Base-by-base conservation (phyloP, 2,888 invertebrate species). In the Epinotia brunnichana region DNA sequence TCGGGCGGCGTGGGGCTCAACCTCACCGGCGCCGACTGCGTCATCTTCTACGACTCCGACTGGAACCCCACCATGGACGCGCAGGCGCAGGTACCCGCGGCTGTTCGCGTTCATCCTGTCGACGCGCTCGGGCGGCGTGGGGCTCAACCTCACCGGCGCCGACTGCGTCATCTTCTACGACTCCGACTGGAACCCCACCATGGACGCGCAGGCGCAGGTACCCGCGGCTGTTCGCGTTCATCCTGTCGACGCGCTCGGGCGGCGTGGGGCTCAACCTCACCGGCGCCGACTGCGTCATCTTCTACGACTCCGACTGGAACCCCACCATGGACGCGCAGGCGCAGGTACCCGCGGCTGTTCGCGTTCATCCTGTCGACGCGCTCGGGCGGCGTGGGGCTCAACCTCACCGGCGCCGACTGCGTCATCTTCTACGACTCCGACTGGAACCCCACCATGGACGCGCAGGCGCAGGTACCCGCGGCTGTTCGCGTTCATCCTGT, bases 61-160 rank as follows among this genome's bases (percentile, higher is more conserved):
- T 99, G 99, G 99, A 99, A 99, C 95, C 99, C 99, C 66, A 99
- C 99, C 5, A 99, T 99, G 99, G 99, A 99, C 94, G 99, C 99
- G 75, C 92, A 92, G 85, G 98, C 98, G 76, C 98, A 64, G 64
- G n/a, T n/a, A 99, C 90, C 94, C 95, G 81, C 95, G 98, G 79
- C 97, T 99, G 81, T 99, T 99, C 93, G 97, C 96, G 82, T 99
- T 99, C 91, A 99, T 99, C 85, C 93, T 99, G 79, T 99, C 99
- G 3, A 99, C 99, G 64, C 95, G 99, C 74, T 98, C 98, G 69
- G 99, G 99, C 82, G 99, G 99, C 82, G 96, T 99, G 60, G 99
- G 99, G 70, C 97, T 99, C 63, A 99, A 99, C 94, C 94, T 99
- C 79, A 99, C 99, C 44, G 99, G 99, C 77, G 99, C 99, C 59